A percentile compares a stretch with the other conserved stretches of the same genome.
Conservation (phyloP, 1,140 invertebrate species). For the Apis laboriosa region DNA sequence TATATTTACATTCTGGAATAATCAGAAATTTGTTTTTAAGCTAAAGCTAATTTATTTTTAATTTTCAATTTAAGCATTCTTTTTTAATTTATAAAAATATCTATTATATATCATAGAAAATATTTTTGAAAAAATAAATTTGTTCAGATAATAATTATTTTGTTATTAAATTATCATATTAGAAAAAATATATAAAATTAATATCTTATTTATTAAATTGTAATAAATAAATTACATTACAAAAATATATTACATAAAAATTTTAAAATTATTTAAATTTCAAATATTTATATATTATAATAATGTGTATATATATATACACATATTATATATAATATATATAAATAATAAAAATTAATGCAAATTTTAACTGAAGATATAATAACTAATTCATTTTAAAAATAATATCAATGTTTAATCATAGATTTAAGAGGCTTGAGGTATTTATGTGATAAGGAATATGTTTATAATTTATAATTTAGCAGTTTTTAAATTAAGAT, state of each 20-base stretch:
- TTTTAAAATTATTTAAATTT: no score
- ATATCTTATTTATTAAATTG: not conserved
- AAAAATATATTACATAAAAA: no score
- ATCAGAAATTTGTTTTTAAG: not conserved
- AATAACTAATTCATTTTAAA: not conserved
- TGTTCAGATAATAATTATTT: slow-evolving; percentile 18
- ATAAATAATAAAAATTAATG: not conserved
- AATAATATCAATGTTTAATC: not conserved
- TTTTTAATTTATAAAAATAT: slow-evolving; percentile 31
- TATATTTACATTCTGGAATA: slow-evolving; percentile 30
- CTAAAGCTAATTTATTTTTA: slow-evolving; percentile 11
- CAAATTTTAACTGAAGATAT: not conserved
- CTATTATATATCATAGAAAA: not conserved
- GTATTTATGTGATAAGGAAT: not conserved
- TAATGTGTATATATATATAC: no score
- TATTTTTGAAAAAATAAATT: slow-evolving; percentile 14
- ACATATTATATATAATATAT: no score
- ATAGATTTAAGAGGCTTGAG: not conserved
- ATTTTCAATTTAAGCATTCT: not conserved
- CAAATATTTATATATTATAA: no score
- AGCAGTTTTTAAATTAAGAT: no score
- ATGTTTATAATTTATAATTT: not conserved
- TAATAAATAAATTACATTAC: not conserved
- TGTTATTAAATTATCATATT: no score
- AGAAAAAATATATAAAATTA: not conserved